Percentiles rank a stretch among this genome's conserved stretches.
phyloP scores from a whole-genome alignment of 2,797 vertebrate genomes.

The Lerista edwardsae region DNA sequence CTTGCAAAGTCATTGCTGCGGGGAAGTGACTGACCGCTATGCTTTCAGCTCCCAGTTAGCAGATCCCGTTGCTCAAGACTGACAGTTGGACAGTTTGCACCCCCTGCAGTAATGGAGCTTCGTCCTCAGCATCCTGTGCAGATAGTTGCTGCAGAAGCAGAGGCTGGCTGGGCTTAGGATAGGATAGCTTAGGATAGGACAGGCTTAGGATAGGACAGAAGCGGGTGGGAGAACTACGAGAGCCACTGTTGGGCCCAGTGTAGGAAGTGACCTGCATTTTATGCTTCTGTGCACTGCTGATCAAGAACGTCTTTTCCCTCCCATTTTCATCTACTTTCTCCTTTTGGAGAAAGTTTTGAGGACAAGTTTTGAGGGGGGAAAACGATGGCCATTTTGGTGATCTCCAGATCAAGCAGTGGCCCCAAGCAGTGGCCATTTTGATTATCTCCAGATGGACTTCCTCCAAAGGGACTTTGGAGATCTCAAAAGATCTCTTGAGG shows the following conservation, averaged over 20 bases:
- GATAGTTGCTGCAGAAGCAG: slow-evolving; percentile 19
- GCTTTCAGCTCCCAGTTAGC: background rate
- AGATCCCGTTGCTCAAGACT: slow-evolving; percentile 63
- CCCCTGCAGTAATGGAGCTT: slow-evolving; percentile 62
- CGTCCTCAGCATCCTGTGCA: slow-evolving; percentile 34
- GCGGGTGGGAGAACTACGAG: background rate
- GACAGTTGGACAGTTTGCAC: slow-evolving; percentile 65
- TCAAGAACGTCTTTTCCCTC: too few species aligned
- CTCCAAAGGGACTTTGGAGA: too few species aligned
- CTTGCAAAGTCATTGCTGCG: slow-evolving; percentile 60
- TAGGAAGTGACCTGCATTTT: fast-evolving
- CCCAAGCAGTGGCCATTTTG: too few species aligned
- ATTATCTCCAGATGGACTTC: too few species aligned
- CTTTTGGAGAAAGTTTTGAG: too few species aligned
- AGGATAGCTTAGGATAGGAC: too few species aligned
- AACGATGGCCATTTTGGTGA: too few species aligned
- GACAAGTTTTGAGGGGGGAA: too few species aligned
- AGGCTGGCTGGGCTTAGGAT: background rate
- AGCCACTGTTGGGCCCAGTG: background rate
- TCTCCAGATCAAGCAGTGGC: too few species aligned
- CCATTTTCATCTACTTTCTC: too few species aligned
- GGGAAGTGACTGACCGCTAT: slow-evolving; percentile 67
- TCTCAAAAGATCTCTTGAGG: too few species aligned
- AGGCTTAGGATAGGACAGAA: fast-evolving
- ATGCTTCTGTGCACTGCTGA: background rate